Conservation (phyloP, 2,113 vertebrate species). For the Anseranas semipalmata region DNA sequence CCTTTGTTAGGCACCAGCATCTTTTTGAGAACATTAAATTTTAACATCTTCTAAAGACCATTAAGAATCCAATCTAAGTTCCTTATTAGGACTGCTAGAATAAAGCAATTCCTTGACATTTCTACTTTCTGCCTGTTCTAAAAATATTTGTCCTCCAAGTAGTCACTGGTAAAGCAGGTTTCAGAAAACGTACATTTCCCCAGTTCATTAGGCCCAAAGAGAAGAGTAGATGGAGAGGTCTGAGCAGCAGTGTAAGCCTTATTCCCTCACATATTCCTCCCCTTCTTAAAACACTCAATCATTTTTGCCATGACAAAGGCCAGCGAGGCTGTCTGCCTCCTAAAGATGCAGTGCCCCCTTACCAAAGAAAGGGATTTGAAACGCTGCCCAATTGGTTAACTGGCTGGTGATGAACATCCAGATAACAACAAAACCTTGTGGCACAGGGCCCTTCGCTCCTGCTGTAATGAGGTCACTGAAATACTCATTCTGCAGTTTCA, state of each 20-base stretch:
- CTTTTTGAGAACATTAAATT: neutral
- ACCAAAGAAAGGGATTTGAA: neutral
- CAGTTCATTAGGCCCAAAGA: neutral
- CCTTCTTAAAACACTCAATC: neutral
- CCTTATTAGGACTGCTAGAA: neutral
- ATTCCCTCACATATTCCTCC: neutral
- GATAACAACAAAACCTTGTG: neutral
- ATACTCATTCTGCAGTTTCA: neutral
- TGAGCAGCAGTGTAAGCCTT: neutral
- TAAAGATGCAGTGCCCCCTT: neutral
- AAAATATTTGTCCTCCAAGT: neutral
- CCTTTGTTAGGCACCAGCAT: neutral
- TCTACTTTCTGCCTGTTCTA: neutral
- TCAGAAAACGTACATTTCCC: neutral
- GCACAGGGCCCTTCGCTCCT: neutral
- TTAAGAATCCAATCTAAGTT: neutral
- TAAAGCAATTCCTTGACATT: neutral
- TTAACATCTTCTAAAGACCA: neutral
- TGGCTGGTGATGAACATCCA: neutral
- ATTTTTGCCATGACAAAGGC: neutral
- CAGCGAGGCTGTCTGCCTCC: neutral
- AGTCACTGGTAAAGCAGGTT: neutral
- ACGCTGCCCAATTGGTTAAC: neutral
- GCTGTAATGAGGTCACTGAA: neutral
- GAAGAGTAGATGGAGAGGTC: neutral